Percentiles rank a stretch among this genome's conserved stretches.
Conservation (phyloP, 2,888 invertebrate genomes). For the Meandrusa payeni region DNA sequence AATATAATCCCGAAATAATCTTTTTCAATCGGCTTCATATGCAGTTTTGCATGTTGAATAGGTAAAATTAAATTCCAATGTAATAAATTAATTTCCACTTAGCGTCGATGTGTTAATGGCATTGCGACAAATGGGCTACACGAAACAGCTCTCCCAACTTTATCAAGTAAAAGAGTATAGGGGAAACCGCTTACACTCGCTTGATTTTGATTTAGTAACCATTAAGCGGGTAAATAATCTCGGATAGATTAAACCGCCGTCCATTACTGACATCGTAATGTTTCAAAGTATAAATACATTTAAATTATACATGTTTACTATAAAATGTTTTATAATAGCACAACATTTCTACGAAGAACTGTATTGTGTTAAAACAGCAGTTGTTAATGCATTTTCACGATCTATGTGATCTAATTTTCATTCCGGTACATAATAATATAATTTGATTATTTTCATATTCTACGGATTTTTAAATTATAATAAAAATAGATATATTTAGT, state of each 20-base stretch:
- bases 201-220: slow-evolving; percentile 12
- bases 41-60: too few species aligned
- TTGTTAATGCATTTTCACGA: neutral
- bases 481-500: too few species aligned
- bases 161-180: slow-evolving; percentile 3
- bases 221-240: slow-evolving; percentile 6
- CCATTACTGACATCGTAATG: slow-evolving; percentile 9
- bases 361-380: neutral
- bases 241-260: slow-evolving; percentile 4
- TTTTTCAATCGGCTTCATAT: too few species aligned
- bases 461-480: too few species aligned
- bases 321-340: slow-evolving; percentile 13
- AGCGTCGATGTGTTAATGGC: too few species aligned
- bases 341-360: slow-evolving; percentile 4
- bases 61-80: too few species aligned
- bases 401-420: too few species aligned
- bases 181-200: slow-evolving; percentile 1
- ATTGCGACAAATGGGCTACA: neutral
- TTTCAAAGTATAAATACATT: slow-evolving; percentile 13
- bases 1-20: too few species aligned
- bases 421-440: too few species aligned
- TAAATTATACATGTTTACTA: slow-evolving; percentile 13
- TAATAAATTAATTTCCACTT: too few species aligned
- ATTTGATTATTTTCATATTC: too few species aligned
- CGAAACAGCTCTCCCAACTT: neutral